phyloP scores from a whole-genome alignment of 2,797 vertebrate species.

The Anableps anableps region DNA sequence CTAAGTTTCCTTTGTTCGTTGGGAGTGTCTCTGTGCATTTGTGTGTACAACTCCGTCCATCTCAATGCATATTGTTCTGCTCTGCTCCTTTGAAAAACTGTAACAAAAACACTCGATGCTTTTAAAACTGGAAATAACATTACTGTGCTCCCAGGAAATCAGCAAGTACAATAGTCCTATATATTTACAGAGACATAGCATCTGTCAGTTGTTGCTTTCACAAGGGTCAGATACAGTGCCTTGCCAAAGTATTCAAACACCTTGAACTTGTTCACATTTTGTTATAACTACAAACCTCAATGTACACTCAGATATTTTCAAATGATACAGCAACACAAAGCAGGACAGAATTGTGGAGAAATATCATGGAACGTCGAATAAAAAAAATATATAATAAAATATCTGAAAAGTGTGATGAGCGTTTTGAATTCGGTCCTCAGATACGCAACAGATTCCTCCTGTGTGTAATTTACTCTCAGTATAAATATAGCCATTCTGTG shows the following conservation, averaged over 20 bases:
- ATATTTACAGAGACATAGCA: background rate
- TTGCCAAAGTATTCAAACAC: background rate
- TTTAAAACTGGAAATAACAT: slow-evolving; percentile 17
- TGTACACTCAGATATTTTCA: background rate
- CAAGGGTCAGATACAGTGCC: background rate
- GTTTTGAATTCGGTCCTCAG: background rate
- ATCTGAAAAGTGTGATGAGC: background rate
- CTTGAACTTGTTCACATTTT: background rate
- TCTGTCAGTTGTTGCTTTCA: background rate
- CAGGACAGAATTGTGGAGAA: background rate
- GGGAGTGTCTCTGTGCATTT: slow-evolving; percentile 6
- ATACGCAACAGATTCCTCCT: background rate
- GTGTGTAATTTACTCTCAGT: background rate
- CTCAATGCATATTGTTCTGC: slow-evolving; percentile 17
- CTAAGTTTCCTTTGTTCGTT: slow-evolving; percentile 24
- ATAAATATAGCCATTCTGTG: background rate
- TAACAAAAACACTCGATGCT: background rate
- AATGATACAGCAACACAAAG: background rate
- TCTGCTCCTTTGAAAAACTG: slow-evolving; percentile 8
- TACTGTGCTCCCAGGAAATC: slow-evolving; percentile 21
- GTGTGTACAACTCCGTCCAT: slow-evolving; percentile 10
- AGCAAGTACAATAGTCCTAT: slow-evolving; percentile 2
- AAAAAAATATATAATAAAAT: background rate
- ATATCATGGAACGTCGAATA: background rate
- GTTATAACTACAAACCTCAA: background rate